Evolutionary conservation across 2,113 vertebrate genomes (phyloP), one percentile per base, ranked within the genome.

Genomic region (Rhadina sibilatrix): DNA sequence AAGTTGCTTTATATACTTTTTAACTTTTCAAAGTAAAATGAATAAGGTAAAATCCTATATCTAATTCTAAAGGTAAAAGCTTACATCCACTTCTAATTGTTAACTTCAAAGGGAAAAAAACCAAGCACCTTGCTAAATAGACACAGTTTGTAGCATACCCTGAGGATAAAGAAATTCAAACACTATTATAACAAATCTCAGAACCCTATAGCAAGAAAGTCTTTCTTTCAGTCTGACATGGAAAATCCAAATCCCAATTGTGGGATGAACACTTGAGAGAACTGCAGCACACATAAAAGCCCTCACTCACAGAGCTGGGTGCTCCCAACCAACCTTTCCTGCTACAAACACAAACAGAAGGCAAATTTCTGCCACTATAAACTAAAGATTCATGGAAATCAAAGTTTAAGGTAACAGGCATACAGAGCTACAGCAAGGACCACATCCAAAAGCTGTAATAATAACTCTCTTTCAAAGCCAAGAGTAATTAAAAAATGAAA

Each of bases 251-350:
- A 66, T 9, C 33, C 24, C 33, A 70, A 0, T 3, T 1, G 11
- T 37, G 35, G 37, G 25, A 53, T 10, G 44, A 89, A 75, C 27
- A 28, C 0, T 0, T 1, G 5, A 59, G 56, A 21, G 52, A 89
- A 60, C 15, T 6, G 28, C 77, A 79, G 60, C 74, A 75, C 49
- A 76, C 52, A 20, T 1, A 56, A 75, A 56, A 90, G 53, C 21
- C 14, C 63, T 70, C 42, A 30, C 46, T 35, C 30, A 14, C 2
- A 0, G 2, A 46, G 24, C 0, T 42, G 31, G 19, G 20, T n/a
- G 47, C 33, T 77, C 12, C 76, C 68, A 79, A 31, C 12, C 59
- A 88, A 64, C 16, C 11, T 3, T 11, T 28, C 19, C 71, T 28
- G 30, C 33, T 13, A 38, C 42, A 72, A 59, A 44, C 88, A 90